Base-by-base conservation (phyloP, 2,113 vertebrate genomes). In the Poeciliopsis occidentalis region DNA sequence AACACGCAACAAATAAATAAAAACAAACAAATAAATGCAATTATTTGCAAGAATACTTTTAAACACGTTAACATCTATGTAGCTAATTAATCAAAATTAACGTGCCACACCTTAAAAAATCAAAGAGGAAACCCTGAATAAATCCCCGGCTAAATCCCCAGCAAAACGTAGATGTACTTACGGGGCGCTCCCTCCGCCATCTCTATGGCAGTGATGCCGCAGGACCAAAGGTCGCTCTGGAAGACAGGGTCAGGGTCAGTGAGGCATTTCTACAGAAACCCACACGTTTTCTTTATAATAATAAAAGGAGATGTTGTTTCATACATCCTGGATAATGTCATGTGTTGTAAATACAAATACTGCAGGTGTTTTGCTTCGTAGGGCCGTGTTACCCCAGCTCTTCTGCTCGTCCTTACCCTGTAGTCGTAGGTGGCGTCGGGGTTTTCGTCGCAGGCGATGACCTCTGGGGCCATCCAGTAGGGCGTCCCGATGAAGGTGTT, bases 131-230 rank as follows among this genome's bases (percentile, higher is more conserved):
- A 54, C 4, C 44, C 13, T 19, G 15, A 47, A 47, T 30, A 3
- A 30, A 30, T 4, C 30, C 30, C 30, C 3, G 30, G 27, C 27
- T 44, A 22, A 24, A 54, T 5, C 19, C 22, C 19, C 24, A 2
- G 24, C 8, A n/a, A 10, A 57, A 24, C 22, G 22, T n/a, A 11
- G 24, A 8, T 69, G 32, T 15, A 97, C 98, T 98, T 94, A 99
- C 98, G 97, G 3, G 98, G 98, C 76, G 98, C 98, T 71, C 98
- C 98, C 90, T 99, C 98, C 73, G 97, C 98, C 98, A 99, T 99
- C 86, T 99, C 98, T 69, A 99, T 99, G 77, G 98, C 98, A 0
- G 98, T 99, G 89, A 99, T 99, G 76, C 98, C 98, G 54, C 97
- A 98, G 1, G 98, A 99, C 98, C 98, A 99, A 85, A 99, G 95